phyloP scores from a whole-genome alignment of 2,888 invertebrate species.

The Adineta ricciae region DNA sequence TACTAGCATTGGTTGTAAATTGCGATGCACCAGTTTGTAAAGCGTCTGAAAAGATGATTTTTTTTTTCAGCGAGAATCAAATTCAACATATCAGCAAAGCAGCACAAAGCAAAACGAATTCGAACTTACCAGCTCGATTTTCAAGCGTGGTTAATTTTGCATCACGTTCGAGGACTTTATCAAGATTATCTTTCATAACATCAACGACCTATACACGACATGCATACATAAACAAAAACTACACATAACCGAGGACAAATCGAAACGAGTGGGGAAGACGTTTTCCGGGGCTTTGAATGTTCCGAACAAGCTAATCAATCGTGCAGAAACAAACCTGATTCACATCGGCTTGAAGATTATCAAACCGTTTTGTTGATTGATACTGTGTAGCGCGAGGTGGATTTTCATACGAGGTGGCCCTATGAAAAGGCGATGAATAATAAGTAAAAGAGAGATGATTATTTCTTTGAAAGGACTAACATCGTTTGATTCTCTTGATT shows the following conservation, averaged over 20 bases:
- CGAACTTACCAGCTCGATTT: not conserved
- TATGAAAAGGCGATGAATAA: not conserved
- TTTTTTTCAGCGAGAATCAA: not conserved
- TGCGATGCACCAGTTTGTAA: conserved; percentile 57
- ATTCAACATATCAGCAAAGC: not conserved
- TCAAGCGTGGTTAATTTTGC: conserved; percentile 10
- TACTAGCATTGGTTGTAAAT: conserved; percentile 90
- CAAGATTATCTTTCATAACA: conserved; percentile 20
- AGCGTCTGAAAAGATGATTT: conserved; percentile 2
- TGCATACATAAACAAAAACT: not conserved
- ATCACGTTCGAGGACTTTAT: conserved; percentile 17
- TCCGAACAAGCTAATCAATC: not conserved
- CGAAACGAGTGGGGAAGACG: not conserved
- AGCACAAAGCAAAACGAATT: not conserved
- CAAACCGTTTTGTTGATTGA: not conserved
- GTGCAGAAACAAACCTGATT: not conserved
- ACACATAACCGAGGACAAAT: not conserved
- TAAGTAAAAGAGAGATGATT: not conserved
- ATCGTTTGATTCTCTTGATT: not conserved
- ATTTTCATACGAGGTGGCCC: not conserved
- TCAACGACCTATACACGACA: conserved; percentile 2
- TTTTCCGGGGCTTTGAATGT: not conserved
- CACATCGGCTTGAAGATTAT: conserved; percentile 7
- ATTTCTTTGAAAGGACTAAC: not conserved
- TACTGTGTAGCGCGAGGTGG: not conserved